Base-by-base conservation (phyloP, 1,140 invertebrate species). In the Apis florea region DNA sequence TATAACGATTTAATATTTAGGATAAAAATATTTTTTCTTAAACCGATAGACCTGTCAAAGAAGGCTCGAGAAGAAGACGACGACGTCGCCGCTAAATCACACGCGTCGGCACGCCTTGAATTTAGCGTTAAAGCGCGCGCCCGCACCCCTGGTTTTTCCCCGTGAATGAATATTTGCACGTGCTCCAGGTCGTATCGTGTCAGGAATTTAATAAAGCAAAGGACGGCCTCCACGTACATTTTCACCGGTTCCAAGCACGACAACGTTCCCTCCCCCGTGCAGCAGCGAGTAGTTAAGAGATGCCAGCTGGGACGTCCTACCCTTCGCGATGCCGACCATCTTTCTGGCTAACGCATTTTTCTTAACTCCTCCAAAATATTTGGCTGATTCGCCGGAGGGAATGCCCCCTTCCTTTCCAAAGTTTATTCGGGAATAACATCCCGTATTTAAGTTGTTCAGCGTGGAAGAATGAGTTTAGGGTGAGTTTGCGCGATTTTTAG, bases 181-280 rank as follows among this genome's bases (percentile, higher is more conserved):
- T 93, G 93, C 91, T 88, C 83, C 76, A 71, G 87, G 83, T 81
- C 83, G 85, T 89, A 85, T 91, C 88, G 91, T 92, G 92, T 92
- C 90, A 93, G 93, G 93, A 94, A 94, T 94, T 93, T 94, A 94
- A 93, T 94, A 93, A 94, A 93, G 92, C 88, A 89, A 85, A 83
- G 74, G 71, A 78, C 49, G 82, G 59, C 24, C 51, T 59, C 79
- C 9, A 59, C 71, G 83, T 83, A 69, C 84, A 59, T 75, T 74
- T 73, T 67, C 79, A 67, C 61, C 71, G 53, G 70, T 85, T 83
- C 70, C 54, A 24, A 82, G 59, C 69, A 73, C 79, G 61, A 31
- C n/a, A 49, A 24, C 40, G 31, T 12, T 68, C 79, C 68, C 84
- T 76, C 31, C 49, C 31, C 31, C 51, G 47, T 59, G 49, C 47